phyloP scores from a whole-genome alignment of 1,140 invertebrate genomes.

The Papilio aristodemus region DNA sequence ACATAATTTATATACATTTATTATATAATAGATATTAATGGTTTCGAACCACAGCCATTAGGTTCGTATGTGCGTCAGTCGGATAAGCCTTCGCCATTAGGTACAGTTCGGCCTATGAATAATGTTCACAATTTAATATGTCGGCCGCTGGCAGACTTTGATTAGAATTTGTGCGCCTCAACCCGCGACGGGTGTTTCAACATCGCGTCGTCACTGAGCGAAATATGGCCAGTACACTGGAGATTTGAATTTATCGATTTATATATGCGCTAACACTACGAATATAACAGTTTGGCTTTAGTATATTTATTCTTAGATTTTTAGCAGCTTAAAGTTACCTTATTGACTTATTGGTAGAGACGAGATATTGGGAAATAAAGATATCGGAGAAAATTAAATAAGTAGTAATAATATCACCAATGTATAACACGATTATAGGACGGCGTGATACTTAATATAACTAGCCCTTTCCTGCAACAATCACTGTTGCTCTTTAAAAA shows the following conservation, averaged over 20 bases:
- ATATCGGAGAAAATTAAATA: too few species aligned
- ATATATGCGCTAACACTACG: neutral
- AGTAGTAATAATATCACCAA: too few species aligned
- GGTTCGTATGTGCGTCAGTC: neutral
- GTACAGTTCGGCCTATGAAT: neutral
- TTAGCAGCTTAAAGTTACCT: too few species aligned
- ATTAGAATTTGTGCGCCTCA: constrained; percentile 10
- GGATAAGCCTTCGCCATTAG: neutral
- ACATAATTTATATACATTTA: neutral
- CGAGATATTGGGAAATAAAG: too few species aligned
- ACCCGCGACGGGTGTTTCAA: neutral
- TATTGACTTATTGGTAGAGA: too few species aligned
- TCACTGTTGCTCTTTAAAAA: too few species aligned
- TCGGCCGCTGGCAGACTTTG: constrained; percentile 1
- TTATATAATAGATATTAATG: neutral
- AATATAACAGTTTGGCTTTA: too few species aligned
- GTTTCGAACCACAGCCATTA: neutral
- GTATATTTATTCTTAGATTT: too few species aligned
- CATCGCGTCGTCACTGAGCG: neutral
- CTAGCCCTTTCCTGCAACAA: too few species aligned
- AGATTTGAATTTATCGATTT: neutral
- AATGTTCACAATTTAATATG: constrained; percentile 19
- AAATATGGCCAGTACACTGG: neutral
- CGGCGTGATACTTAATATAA: too few species aligned
- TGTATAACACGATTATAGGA: too few species aligned